Base-by-base conservation (phyloP, 2,888 invertebrate genomes). In the Busseola fusca region DNA sequence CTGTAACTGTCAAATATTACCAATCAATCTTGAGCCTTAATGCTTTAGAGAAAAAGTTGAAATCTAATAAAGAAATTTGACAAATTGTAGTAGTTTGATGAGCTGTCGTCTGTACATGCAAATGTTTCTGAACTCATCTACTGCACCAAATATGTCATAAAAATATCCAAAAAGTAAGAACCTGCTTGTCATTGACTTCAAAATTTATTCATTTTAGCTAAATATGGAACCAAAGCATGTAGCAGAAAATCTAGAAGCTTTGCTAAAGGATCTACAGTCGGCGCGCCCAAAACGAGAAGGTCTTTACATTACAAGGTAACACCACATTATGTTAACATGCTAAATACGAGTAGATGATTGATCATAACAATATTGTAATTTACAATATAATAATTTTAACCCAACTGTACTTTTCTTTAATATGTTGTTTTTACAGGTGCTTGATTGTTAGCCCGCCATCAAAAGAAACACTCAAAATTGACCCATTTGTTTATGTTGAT, bases 141-240 rank as follows among this genome's bases (percentile, higher is more conserved):
- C 34, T 21, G 37, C 12, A 72, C 14, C 10, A 70, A 37, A 57
- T 5, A 42, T 56, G 34, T n/a, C 45, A 56, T 45, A 56, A 69
- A 56, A 52, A 52, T 52, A 52, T 42, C 48, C 48, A n/a, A 3
- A 70, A 48, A 21, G 1, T 25, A 21, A n/a, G 12, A 30, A 34
- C n/a, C 27, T 25, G 34, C n/a, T 40, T 25, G 10, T 48, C 16
- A n/a, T 54, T 62, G 7, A 37, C 30, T 65, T 30, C 0, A 45
- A 16, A 30, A 52, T 14, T 34, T 73, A 10, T 72, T 75, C 70
- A 66, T 95, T 96, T 74, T 91, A 98, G 98, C 90, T 98, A 56
- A 94, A 97, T 82, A 98, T 98, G 98, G 97, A 97, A 14, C 87
- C 92, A 0, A 94, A 96, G 74, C 96, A 97, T 64, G 93, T 98